These are phyloP conservation scores for Chloroceryle amazona DNA, from an alignment of 2,797 vertebrate genomes.

Conservation along the genomic window DNA sequence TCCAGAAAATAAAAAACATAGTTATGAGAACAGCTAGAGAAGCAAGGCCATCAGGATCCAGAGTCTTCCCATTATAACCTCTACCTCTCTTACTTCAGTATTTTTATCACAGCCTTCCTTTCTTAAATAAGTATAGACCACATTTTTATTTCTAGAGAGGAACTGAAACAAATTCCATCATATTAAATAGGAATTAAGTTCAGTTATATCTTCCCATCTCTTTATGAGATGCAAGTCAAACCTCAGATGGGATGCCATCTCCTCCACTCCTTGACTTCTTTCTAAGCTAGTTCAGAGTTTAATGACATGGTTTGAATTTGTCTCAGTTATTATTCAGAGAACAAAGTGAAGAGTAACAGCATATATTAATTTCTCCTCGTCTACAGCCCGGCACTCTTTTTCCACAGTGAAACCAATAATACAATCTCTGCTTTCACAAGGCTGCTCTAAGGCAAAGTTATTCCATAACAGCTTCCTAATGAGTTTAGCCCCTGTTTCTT, in stretches of 20 bases:
- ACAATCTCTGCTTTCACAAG: background rate
- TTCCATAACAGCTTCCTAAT: background rate
- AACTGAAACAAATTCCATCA: background rate
- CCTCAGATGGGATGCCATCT: background rate
- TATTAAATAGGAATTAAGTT: background rate
- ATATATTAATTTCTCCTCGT: background rate
- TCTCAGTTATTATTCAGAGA: background rate
- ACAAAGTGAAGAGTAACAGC: background rate
- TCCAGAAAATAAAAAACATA: background rate
- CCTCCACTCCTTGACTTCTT: background rate
- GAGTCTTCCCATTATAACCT: background rate
- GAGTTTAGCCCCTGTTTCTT: conserved; percentile 14
- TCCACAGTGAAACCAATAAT: background rate
- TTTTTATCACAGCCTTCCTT: background rate
- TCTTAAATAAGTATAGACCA: background rate
- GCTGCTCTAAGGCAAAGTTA: background rate
- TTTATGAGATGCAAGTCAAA: background rate
- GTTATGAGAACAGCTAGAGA: background rate
- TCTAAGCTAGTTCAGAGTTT: conserved; percentile 2
- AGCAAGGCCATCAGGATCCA: background rate
- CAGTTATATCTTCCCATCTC: background rate
- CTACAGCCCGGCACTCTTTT: background rate
- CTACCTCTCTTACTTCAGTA: background rate
- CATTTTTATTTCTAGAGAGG: background rate
- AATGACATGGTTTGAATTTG: background rate